Conservation (phyloP, 2,888 invertebrate species). For the Rhyacophila evoluta region DNA sequence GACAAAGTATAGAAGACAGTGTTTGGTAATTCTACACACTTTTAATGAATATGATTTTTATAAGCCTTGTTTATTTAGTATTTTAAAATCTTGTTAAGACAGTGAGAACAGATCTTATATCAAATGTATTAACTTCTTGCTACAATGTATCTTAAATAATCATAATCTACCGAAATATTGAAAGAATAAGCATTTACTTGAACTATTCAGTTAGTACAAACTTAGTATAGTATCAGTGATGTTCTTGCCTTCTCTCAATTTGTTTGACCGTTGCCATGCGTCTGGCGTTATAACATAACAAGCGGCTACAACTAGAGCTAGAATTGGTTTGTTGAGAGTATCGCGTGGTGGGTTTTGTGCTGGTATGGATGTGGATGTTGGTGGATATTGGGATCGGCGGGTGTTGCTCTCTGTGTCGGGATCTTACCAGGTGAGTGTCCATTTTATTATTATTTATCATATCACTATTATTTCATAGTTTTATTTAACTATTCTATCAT, state of each 20-base stretch:
- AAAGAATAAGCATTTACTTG: too few species aligned
- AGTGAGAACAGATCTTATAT: too few species aligned
- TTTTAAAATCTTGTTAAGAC: too few species aligned
- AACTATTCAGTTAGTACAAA: too few species aligned
- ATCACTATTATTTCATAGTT: neutral
- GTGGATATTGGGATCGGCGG: slow-evolving; percentile 50
- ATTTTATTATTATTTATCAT: neutral
- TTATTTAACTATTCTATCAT: neutral
- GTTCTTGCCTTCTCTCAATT: neutral
- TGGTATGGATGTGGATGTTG: slow-evolving; percentile 48
- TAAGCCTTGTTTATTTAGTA: too few species aligned
- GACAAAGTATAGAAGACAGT: too few species aligned
- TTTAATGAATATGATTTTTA: too few species aligned
- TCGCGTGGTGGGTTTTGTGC: slow-evolving; percentile 41
- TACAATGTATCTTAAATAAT: too few species aligned
- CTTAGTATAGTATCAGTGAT: too few species aligned
- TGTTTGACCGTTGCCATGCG: neutral
- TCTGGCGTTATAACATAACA: slow-evolving; percentile 4
- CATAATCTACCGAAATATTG: too few species aligned
- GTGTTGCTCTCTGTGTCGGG: slow-evolving; percentile 46
- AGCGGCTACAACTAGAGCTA: neutral
- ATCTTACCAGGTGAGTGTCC: slow-evolving; percentile 48
- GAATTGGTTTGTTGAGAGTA: slow-evolving; percentile 12
- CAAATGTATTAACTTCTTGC: too few species aligned
- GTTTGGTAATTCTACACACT: too few species aligned